phyloP scores from a whole-genome alignment of 2,888 invertebrate species.

The Drosophila dives region DNA sequence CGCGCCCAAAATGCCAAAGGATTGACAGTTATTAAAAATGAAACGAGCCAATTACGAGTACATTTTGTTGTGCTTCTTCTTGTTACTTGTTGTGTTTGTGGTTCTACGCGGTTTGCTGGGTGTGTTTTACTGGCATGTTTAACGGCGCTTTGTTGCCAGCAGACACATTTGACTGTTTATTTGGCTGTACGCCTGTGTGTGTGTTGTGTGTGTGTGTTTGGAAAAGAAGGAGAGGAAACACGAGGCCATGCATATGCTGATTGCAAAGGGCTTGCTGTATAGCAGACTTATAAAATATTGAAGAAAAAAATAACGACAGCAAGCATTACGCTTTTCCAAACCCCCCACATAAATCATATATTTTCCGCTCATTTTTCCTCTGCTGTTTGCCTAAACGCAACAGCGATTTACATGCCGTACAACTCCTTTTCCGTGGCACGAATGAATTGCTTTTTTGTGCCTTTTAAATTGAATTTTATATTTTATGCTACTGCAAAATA shows the following conservation, averaged over 20 bases:
- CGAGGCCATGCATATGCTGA: slow-evolving; percentile 74
- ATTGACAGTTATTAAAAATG: slow-evolving; percentile 80
- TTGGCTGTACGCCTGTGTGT: slow-evolving; percentile 18
- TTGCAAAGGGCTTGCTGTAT: slow-evolving; percentile 61
- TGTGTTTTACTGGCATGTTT: slow-evolving; percentile 73
- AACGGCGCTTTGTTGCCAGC: slow-evolving; percentile 63
- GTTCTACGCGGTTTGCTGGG: slow-evolving; percentile 46
- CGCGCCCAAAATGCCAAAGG: slow-evolving; percentile 73
- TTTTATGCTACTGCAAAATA: slow-evolving; percentile 52
- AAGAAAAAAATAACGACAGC: slow-evolving; percentile 43
- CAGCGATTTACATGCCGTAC: slow-evolving; percentile 8
- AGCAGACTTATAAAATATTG: slow-evolving; percentile 41
- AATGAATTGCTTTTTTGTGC: slow-evolving; percentile 33
- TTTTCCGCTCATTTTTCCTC: slow-evolving; percentile 19
- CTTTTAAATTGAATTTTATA: slow-evolving; percentile 66
- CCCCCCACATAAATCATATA: slow-evolving; percentile 67
- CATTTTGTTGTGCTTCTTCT: slow-evolving; percentile 45
- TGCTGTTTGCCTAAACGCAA: slow-evolving; percentile 16
- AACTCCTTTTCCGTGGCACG: slow-evolving; percentile 62
- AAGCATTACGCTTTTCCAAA: slow-evolving; percentile 36
- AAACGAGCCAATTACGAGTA: slow-evolving; percentile 76
- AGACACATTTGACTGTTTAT: slow-evolving; percentile 53
- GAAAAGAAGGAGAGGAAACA: slow-evolving; percentile 1
- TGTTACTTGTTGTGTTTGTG: slow-evolving; percentile 13
- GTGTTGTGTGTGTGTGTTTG: slow-evolving; percentile 11